Evolutionary conservation across 92 coral and sea anemone genomes (phyloP), one percentile per base, ranked within the genome.

Genomic region (Blastomussa wellsi): DNA sequence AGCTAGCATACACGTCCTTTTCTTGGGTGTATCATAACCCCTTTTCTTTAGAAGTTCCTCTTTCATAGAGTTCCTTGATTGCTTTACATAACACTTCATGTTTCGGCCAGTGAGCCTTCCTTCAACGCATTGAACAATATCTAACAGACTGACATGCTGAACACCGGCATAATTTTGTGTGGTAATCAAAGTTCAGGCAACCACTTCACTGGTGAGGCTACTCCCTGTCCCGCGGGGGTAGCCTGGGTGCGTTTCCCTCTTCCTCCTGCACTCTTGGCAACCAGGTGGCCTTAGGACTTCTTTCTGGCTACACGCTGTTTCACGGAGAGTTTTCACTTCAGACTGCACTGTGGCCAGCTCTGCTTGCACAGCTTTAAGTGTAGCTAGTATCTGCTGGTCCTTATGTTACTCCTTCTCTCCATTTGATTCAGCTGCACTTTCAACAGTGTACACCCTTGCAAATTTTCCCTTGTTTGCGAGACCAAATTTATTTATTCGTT

Each of bases 191-290:
- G 67, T 71, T 87, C 69, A 29, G 77, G 78, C 90, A 90, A 74
- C 86, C 74, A 73, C 85, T 83, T 44, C 89, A 90, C 82, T 74
- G 84, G 37, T 82, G 93, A 82, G 88, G 81, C 90, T 82, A 90
- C 93, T 76, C 74, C 90, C 90, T 86, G 88, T 72, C 88, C 93
- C 83, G 70, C 52, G 78, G 90, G 57, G 84, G 84, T 79, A 85
- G 92, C 83, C 87, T 52, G 9, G 19, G 66, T 44, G 22, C 73
- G 72, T 89, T 85, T 85, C 89, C 57, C 72, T 76, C 47, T 78
- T 86, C 36, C 41, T 37, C 36, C 81, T 79, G 69, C 88, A 78
- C 39, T 31, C 72, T 68, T 42, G 37, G 57, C 92, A 85, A 55
- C 71, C 88, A 57, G 55, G 89, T 38, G 92, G 52, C 19, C 33